A percentile compares a stretch with the other conserved stretches of the same genome.
phyloP scores from a whole-genome alignment of 2,113 vertebrate genomes.

The Cynoglossus semilaevis region DNA sequence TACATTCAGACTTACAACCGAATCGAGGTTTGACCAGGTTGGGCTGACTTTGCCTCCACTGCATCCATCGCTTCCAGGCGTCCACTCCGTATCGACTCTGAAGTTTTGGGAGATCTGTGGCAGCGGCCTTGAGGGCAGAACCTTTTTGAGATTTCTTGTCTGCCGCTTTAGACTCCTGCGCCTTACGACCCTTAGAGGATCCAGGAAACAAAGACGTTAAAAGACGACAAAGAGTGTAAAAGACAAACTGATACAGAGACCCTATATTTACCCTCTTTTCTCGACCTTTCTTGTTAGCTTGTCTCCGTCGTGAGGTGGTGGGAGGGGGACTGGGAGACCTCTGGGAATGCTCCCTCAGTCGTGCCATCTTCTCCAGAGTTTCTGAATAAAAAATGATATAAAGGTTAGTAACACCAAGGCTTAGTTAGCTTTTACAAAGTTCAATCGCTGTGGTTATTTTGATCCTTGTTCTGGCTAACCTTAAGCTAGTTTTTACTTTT shows the following conservation, averaged over 20 bases:
- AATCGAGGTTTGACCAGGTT: constrained; percentile 83
- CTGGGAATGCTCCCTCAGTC: constrained; percentile 19
- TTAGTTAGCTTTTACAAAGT: too few relatives aligned
- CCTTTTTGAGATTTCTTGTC: constrained; percentile 1
- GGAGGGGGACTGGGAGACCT: constrained; percentile 62
- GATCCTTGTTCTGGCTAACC: too few relatives aligned
- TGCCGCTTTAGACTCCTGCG: constrained; percentile 25
- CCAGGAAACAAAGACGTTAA: accelerated
- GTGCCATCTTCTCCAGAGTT: constrained; percentile 56
- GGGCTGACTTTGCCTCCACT: constrained; percentile 87
- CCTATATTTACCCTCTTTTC: constrained; percentile 81
- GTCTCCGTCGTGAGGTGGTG: constrained; percentile 40
- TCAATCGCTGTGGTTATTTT: too few relatives aligned
- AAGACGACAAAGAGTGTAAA: background rate
- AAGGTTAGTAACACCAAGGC: too few relatives aligned
- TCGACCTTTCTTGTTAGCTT: constrained; percentile 81
- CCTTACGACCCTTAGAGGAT: constrained; percentile 59
- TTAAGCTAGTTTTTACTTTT: too few relatives aligned
- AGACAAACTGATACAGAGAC: background rate
- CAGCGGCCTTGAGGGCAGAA: background rate
- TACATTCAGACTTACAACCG: constrained; percentile 65
- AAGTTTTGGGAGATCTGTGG: constrained; percentile 66
- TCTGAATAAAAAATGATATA: constrained; percentile 31
- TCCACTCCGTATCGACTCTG: constrained; percentile 92
- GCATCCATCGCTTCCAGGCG: constrained; percentile 94